These are phyloP conservation scores for Spondyliosoma cantharus DNA, from an alignment of 2,797 vertebrate genomes.

Conservation along the genomic window DNA sequence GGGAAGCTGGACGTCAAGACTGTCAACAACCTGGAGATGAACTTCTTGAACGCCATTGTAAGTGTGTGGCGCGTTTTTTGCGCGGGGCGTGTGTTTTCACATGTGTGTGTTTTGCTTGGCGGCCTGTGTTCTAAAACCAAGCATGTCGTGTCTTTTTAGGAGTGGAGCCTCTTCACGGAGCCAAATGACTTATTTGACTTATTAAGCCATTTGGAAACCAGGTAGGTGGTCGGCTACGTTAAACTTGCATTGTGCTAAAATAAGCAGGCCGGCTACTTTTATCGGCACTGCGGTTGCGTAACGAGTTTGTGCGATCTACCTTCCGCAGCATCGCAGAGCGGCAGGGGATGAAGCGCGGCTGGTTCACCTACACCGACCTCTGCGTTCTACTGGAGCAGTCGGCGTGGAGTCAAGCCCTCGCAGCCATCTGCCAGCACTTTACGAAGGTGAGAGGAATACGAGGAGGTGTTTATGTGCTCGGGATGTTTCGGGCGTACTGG, in stretches of 20 bases:
- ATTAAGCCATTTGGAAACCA: conserved; percentile 91
- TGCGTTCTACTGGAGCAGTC: conserved; percentile 95
- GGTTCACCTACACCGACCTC: conserved; percentile 98
- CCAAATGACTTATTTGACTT: conserved; percentile 92
- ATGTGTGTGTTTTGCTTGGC: not conserved
- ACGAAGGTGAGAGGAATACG: conserved; percentile 85
- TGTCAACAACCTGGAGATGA: conserved; percentile 95
- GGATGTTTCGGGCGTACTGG: not conserved
- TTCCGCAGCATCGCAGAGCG: conserved; percentile 89
- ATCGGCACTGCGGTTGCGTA: not conserved
- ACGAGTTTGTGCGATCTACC: not conserved
- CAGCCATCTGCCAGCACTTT: conserved; percentile 90
- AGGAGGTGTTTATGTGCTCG: not conserved
- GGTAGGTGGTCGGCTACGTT: conserved; percentile 82
- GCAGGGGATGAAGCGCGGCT: conserved; percentile 93
- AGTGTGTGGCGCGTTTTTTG: conserved; percentile 65
- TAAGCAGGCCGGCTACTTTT: not conserved
- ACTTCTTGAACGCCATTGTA: conserved; percentile 96
- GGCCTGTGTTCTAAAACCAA: not conserved
- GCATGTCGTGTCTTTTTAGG: conserved; percentile 79
- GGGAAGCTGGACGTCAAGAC: conserved; percentile 94
- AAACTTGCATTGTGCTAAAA: not conserved
- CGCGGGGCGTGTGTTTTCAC: not conserved
- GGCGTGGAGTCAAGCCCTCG: conserved; percentile 89
- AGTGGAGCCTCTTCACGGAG: conserved; percentile 96